Evolutionary conservation across 2,888 invertebrate species (phyloP).

Genomic region (Sphecodes monilicornis): DNA sequence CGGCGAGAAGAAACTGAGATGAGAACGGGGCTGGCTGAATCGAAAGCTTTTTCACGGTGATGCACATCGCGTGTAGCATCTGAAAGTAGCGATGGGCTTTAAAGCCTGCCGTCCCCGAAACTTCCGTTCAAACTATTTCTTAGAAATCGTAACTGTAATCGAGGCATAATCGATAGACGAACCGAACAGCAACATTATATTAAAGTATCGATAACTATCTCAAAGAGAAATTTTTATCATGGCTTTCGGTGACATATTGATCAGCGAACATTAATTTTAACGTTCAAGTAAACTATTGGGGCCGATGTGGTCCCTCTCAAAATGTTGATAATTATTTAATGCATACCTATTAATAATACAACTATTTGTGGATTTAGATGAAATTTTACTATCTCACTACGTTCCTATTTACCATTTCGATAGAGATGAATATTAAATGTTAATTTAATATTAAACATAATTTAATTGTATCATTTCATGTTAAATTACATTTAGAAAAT

Average conservation of each 20-base stretch:
- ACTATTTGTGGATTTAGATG: not conserved
- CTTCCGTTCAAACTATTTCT: slow-evolving; percentile 27
- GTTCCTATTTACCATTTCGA: not conserved
- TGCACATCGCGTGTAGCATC: slow-evolving; percentile 41
- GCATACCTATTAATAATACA: not conserved
- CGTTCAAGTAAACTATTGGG: not conserved
- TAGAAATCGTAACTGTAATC: not conserved
- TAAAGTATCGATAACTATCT: not conserved
- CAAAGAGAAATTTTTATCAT: not conserved
- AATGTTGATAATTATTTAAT: not conserved
- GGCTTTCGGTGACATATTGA: not conserved
- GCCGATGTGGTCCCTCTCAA: not conserved
- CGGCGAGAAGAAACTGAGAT: slow-evolving; percentile 36
- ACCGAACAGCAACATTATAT: not conserved
- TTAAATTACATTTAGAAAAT: not conserved
- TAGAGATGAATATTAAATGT: not conserved
- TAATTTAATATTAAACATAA: not conserved
- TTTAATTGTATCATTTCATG: not conserved
- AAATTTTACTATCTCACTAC: not conserved
- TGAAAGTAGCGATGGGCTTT: slow-evolving; percentile 31
- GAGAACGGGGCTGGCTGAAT: slow-evolving; percentile 28
- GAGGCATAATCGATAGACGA: not conserved
- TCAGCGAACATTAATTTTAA: not conserved
- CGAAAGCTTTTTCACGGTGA: slow-evolving; percentile 63
- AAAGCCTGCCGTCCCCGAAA: slow-evolving; percentile 22